Percentiles rank a stretch among this genome's conserved stretches.
Evolutionary conservation across 2,797 vertebrate genomes (phyloP).

Genomic region (Parauchenoglanis ngamensis): DNA sequence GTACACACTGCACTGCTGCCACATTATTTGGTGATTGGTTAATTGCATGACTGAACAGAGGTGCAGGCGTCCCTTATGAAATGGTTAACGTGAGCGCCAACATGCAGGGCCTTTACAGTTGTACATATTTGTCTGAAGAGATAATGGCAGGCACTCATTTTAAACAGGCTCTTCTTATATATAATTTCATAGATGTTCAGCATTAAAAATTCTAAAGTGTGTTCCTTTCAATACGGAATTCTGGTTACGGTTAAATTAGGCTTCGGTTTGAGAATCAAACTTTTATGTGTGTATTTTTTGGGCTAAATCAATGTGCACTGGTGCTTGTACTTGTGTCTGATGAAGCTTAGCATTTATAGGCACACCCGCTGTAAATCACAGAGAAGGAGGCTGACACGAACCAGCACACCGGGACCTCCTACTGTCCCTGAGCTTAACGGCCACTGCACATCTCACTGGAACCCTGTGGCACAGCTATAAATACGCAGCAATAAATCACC

Average conservation of each 20-base stretch:
- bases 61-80: not conserved
- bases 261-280: not conserved
- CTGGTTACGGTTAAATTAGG: not conserved
- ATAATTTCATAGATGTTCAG: not conserved
- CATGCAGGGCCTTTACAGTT: not conserved
- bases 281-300: not conserved
- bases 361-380: slow-evolving; percentile 21
- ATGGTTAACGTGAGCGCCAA: too few relatives aligned
- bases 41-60: not conserved
- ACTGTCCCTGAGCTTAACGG: slow-evolving; percentile 40
- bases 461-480: slow-evolving; percentile 31
- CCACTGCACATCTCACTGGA: slow-evolving; percentile 30
- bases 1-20: not conserved
- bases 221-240: not conserved
- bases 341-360: slow-evolving; percentile 3
- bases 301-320: not conserved
- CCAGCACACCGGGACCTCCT: slow-evolving; percentile 17
- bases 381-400: slow-evolving; percentile 17
- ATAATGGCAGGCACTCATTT: not conserved
- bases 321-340: not conserved
- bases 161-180: not conserved
- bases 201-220: not conserved
- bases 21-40: not conserved
- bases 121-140: too few relatives aligned
- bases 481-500: slow-evolving; percentile 38